These are phyloP conservation scores for Clarias pachynema DNA, from an alignment of 2,797 vertebrate species.

Conservation along the genomic window DNA sequence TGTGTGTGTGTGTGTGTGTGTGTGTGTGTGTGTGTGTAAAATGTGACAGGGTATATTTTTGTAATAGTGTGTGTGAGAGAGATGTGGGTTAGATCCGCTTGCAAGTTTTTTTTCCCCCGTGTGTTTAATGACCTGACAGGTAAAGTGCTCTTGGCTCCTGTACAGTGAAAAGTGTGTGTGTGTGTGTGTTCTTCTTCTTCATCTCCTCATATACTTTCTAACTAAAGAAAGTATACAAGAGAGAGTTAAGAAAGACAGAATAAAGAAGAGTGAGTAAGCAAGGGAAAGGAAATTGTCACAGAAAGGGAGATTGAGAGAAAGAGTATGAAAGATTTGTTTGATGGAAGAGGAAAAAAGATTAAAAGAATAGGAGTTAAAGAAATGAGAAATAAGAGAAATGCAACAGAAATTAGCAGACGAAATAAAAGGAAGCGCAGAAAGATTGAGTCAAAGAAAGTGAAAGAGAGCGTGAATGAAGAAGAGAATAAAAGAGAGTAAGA, in stretches of 20 bases:
- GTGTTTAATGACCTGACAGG: conserved; percentile 36
- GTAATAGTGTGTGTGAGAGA: background rate
- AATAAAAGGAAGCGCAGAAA: background rate
- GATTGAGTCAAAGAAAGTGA: background rate
- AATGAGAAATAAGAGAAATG: background rate
- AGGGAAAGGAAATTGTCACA: background rate
- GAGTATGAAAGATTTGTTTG: background rate
- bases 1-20: conserved; percentile 15
- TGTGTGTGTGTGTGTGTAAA: background rate
- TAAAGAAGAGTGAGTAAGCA: background rate
- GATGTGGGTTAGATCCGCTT: background rate
- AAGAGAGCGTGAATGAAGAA: background rate
- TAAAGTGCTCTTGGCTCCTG: conserved; percentile 28
- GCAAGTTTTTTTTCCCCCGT: conserved; percentile 5
- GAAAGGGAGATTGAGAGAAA: background rate
- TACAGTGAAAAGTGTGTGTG: background rate
- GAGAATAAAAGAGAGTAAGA: background rate
- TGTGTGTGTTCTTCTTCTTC: background rate
- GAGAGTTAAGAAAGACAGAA: background rate
- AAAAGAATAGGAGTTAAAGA: background rate
- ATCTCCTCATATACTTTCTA: background rate
- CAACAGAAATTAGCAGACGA: background rate
- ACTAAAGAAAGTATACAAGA: background rate
- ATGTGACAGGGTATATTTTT: conserved; percentile 3
- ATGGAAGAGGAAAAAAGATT: background rate